Evolutionary conservation across 2,797 vertebrate species (phyloP).

Genomic region (Sebastiscus tertius): DNA sequence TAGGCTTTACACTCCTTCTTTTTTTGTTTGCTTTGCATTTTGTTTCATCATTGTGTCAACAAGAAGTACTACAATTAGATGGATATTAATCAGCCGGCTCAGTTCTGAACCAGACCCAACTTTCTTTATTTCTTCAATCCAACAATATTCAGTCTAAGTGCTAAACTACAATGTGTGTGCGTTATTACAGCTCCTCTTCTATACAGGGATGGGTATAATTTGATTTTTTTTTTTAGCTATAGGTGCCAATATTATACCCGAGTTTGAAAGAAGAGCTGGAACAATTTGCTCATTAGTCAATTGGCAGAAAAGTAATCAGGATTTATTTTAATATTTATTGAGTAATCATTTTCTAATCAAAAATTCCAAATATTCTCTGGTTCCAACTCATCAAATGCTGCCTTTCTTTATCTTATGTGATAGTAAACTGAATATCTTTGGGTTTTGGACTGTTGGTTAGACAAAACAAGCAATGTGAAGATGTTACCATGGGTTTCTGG

Average conservation of each 20-base stretch:
- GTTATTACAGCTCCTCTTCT: neutral
- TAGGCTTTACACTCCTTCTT: constrained; percentile 36
- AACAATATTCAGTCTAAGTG: neutral
- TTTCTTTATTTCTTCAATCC: constrained; percentile 13
- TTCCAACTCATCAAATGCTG: neutral
- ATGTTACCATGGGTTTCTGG: neutral
- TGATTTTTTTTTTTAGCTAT: neutral
- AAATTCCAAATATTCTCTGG: neutral
- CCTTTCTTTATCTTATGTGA: neutral
- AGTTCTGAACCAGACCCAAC: constrained; percentile 18
- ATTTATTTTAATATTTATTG: neutral
- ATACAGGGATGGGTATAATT: neutral
- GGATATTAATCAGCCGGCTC: constrained; percentile 47
- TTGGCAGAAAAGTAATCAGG: neutral
- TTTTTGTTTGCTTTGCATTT: constrained; percentile 55
- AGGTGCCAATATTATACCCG: neutral
- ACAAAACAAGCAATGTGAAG: neutral
- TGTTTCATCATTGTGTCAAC: constrained; percentile 48
- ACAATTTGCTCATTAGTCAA: neutral
- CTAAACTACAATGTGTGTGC: neutral
- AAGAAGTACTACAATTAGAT: constrained; percentile 40
- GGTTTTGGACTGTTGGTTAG: too few species aligned
- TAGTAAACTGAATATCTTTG: neutral
- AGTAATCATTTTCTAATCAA: neutral
- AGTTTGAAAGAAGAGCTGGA: neutral